Evolutionary conservation across 2,888 invertebrate genomes (phyloP).

Genomic region (Carpatolechia fugitivella): DNA sequence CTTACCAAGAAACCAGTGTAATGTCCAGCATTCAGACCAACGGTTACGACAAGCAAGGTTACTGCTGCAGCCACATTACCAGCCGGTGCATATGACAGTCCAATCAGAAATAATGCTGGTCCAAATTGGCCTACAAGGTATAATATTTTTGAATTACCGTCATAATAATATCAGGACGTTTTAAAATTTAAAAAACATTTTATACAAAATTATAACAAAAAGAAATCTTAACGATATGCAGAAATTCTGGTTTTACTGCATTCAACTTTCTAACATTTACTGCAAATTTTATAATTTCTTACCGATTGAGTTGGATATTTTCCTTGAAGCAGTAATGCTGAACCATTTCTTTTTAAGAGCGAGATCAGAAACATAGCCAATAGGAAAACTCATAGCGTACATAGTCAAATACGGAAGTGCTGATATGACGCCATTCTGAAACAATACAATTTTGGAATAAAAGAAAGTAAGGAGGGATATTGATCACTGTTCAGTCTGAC

Average conservation of each 20-base stretch:
- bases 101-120: constrained; percentile 82
- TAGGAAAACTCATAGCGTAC: constrained; percentile 73
- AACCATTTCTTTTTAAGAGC: constrained; percentile 67
- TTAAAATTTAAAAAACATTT: too few species aligned
- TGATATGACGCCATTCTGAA: constrained; percentile 82
- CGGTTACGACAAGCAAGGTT: constrained; percentile 81
- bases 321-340: constrained; percentile 63
- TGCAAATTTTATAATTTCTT: constrained; percentile 21
- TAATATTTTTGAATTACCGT: too few species aligned
- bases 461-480: too few species aligned
- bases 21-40: constrained; percentile 84
- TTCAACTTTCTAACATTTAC: too few species aligned
- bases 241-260: too few species aligned
- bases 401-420: constrained; percentile 84
- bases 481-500: too few species aligned
- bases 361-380: constrained; percentile 69
- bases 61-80: constrained; percentile 78
- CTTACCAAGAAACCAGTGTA: constrained; percentile 83
- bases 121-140: constrained; percentile 81
- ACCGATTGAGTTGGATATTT: constrained; percentile 47
- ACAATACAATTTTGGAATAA: not conserved
- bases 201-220: too few species aligned
- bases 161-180: constrained; percentile 1
- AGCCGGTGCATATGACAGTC: constrained; percentile 71
- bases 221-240: too few species aligned